Conservation (phyloP, 1,140 invertebrate species). For the Gonatopus flavifemur region DNA sequence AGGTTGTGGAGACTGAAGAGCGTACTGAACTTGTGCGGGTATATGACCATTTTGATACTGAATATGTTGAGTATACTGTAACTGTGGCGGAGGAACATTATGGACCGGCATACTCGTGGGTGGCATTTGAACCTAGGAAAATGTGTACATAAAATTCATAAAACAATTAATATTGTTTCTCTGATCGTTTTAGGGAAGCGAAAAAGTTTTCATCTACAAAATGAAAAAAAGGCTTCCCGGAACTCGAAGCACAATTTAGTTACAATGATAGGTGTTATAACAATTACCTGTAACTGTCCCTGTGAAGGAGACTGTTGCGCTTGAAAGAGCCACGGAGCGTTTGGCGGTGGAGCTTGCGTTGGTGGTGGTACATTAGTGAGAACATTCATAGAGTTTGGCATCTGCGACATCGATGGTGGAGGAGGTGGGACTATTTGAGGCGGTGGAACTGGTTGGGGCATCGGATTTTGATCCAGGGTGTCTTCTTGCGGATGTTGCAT, state of each 20-base stretch:
- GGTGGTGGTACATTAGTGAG: constrained; percentile 53
- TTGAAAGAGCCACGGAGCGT: constrained; percentile 51
- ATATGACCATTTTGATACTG: constrained; percentile 56
- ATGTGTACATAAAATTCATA: not conserved
- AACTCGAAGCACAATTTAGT: not conserved
- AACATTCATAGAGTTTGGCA: constrained; percentile 51
- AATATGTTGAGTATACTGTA: constrained; percentile 51
- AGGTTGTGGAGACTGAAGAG: constrained; percentile 44
- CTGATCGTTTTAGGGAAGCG: not conserved
- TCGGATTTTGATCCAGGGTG: constrained; percentile 40
- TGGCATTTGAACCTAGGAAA: constrained; percentile 36
- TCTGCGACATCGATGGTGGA: constrained; percentile 45
- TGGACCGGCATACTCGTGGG: constrained; percentile 40
- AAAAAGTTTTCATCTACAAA: not conserved
- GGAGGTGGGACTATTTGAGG: constrained; percentile 55
- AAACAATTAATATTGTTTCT: not conserved
- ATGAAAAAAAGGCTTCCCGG: not conserved
- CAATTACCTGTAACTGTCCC: constrained; percentile 45
- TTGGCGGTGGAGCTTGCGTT: constrained; percentile 43
- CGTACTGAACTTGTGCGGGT: constrained; percentile 49
- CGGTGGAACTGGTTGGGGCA: constrained; percentile 51
- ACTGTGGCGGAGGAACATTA: constrained; percentile 43
- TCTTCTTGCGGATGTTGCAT: constrained; percentile 43
- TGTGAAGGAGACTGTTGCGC: constrained; percentile 44
- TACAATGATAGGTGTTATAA: not conserved